Evolutionary conservation across 2,888 invertebrate species (phyloP).

Genomic region (Listrodromus nycthemerus): DNA sequence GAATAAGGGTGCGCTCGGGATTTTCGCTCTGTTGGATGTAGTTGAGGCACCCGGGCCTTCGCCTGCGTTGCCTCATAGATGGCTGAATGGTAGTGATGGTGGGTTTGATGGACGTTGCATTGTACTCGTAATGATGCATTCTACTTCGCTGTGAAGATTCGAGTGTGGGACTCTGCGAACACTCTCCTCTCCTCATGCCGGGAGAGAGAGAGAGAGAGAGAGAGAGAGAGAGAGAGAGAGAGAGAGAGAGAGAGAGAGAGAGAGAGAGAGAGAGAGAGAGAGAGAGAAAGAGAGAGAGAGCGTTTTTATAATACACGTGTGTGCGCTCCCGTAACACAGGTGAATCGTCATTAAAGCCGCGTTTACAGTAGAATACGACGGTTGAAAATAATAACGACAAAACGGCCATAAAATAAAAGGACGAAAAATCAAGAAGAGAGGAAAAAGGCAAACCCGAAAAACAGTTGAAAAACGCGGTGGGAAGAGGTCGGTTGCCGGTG

Average conservation of each 20-base stretch:
- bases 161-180: conserved; percentile 62
- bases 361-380: conserved; percentile 56
- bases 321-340: conserved; percentile 46
- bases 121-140: conserved; percentile 81
- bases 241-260: conserved; percentile 33
- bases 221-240: conserved; percentile 32
- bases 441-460: neutral
- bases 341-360: conserved; percentile 70
- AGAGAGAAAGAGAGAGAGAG: conserved; percentile 47
- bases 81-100: conserved; percentile 59
- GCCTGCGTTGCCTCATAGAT: conserved; percentile 31
- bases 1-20: conserved; percentile 46
- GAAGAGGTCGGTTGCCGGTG: neutral
- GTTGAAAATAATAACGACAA: conserved; percentile 53
- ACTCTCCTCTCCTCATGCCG: conserved; percentile 23
- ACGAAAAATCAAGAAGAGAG: conserved; percentile 6
- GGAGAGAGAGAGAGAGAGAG: conserved; percentile 53
- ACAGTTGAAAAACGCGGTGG: neutral
- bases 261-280: conserved; percentile 34
- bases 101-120: conserved; percentile 80
- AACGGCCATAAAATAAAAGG: conserved; percentile 34
- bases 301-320: conserved; percentile 65
- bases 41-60: neutral
- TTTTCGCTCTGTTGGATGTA: conserved; percentile 50
- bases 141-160: conserved; percentile 67